Conservation (phyloP, 2,888 invertebrate genomes). For the Carterocephalus palaemon region DNA sequence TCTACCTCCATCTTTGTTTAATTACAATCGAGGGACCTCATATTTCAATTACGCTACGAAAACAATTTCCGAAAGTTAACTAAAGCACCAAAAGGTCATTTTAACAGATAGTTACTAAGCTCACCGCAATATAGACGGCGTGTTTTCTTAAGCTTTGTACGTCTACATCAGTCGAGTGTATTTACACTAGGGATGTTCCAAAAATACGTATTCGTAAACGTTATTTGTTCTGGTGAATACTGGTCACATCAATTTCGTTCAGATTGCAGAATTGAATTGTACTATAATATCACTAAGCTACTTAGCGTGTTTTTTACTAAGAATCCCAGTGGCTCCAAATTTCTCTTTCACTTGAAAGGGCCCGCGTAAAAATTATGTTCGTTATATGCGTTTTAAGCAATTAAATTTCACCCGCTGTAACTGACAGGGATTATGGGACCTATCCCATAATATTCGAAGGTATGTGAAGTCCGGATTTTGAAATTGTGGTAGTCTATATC, state of each 20-base stretch:
- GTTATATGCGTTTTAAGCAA: too few relatives aligned
- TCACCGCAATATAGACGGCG: slow-evolving; percentile 21
- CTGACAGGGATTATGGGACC: too few relatives aligned
- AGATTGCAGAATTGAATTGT: slow-evolving; percentile 5
- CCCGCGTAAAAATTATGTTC: too few relatives aligned
- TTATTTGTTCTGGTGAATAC: slow-evolving; percentile 21
- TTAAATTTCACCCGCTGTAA: too few relatives aligned
- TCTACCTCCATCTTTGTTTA: slow-evolving; percentile 25
- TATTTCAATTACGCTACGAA: slow-evolving; percentile 23
- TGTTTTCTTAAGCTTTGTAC: slow-evolving; percentile 23
- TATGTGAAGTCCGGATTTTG: too few relatives aligned
- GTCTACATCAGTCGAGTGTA: slow-evolving; percentile 19
- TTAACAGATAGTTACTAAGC: slow-evolving; percentile 22
- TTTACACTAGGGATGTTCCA: slow-evolving; percentile 22
- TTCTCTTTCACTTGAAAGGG: too few relatives aligned
- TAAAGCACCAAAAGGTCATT: slow-evolving; percentile 19
- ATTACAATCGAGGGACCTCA: slow-evolving; percentile 13
- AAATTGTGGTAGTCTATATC: too few relatives aligned
- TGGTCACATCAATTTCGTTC: slow-evolving; percentile 6
- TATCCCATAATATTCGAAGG: too few relatives aligned
- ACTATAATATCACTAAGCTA: neutral
- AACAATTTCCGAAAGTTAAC: slow-evolving; percentile 20
- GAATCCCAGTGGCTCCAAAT: too few relatives aligned
- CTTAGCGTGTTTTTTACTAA: too few relatives aligned
- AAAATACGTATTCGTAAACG: slow-evolving; percentile 20